Base-by-base conservation (phyloP, 2,888 invertebrate species). In the Amiota communis region DNA sequence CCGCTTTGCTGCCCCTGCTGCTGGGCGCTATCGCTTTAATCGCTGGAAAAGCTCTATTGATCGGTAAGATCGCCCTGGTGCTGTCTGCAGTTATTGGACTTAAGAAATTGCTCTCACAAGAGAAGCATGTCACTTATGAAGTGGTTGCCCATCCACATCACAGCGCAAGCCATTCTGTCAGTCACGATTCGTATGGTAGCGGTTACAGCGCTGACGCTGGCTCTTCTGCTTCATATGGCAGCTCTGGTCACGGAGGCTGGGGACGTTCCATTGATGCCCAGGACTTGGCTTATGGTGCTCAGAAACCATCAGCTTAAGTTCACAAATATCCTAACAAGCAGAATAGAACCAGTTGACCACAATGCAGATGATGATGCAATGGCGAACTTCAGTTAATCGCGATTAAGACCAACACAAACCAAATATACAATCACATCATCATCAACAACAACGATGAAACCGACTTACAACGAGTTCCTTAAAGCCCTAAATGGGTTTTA, bases 121-220 rank as follows among this genome's bases (percentile, higher is more conserved):
- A 95, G 90, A 96, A 96, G 87, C 95, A 95, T 86, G 96, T 96
- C 78, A 96, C 96, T 6, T 96, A 96, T 87, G 96, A 96, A 88
- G 96, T 96, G 51, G 95, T 96, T 0, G 93, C 95, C 0, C 96
- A 96, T 88, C 95, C 96, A 71, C 95, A 95, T 84, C 95, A 95
- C 88, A 92, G 93, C 75, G 91, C 93, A 78, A 92, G 93, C 85
- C 93, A 93, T 87, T 92, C 93, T 76, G 92, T 93, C 75, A 92
- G 93, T 72, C 93, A 94, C 78, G 95, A 95, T 75, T 90, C 92
- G 48, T 92, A 92, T 80, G 91, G 92, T 73, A 91, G 91, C 78
- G 90, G 90, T 67, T 91, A 92, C n/a, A 91, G 91, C 77, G 93
- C 92, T 72, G 91, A 91, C 75, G 92, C 92, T 77, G 90, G 90